Conservation (phyloP, 30 jellyfish, hydroid and myxozoan species). For the Sanderia malayensis region DNA sequence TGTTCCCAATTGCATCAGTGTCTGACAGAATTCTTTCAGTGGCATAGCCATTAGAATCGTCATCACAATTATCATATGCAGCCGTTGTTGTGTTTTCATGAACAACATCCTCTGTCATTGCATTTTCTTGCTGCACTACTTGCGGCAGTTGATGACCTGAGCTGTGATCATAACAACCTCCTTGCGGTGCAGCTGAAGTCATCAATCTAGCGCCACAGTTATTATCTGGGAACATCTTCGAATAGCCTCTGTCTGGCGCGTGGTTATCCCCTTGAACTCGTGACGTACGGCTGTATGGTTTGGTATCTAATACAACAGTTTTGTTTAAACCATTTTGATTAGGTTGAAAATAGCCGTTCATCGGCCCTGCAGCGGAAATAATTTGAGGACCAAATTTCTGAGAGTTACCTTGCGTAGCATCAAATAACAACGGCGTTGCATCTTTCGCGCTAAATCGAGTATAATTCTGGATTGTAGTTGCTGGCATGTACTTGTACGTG, state of each 20-base stretch:
- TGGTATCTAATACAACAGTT: not conserved
- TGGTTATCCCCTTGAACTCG: not conserved
- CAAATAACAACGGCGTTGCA: not conserved
- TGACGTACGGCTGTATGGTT: not conserved
- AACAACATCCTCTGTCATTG: too few species aligned
- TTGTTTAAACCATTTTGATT: not conserved
- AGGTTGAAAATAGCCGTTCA: constrained; percentile 8
- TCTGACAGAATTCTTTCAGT: not conserved
- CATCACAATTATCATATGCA: not conserved
- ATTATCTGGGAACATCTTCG: not conserved
- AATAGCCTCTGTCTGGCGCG: not conserved
- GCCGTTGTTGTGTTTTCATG: too few species aligned
- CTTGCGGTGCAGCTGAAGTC: too few species aligned
- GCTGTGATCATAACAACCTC: too few species aligned
- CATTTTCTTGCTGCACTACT: too few species aligned
- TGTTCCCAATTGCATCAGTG: not conserved
- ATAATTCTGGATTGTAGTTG: not conserved
- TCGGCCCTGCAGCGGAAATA: constrained; percentile 6
- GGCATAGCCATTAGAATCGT: not conserved
- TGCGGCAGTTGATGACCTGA: too few species aligned
- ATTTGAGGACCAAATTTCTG: constrained; percentile 15
- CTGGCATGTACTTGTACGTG: not conserved
- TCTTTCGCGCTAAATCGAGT: not conserved
- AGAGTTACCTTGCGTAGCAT: not conserved
- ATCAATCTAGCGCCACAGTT: too few species aligned